These are phyloP conservation scores for Vanessa cardui DNA, from an alignment of 2,888 invertebrate genomes.

Conservation along the genomic window DNA sequence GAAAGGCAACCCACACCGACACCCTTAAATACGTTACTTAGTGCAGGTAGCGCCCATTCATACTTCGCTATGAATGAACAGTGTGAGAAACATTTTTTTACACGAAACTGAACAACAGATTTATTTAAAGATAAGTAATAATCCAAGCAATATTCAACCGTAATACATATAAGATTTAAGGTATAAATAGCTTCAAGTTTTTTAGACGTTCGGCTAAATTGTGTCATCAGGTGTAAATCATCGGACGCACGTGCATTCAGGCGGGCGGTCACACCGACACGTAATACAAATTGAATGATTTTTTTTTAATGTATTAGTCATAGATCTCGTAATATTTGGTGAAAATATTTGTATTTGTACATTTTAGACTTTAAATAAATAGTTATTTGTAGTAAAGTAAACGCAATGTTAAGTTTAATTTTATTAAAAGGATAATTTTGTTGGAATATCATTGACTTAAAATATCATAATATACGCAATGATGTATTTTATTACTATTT, in stretches of 20 bases:
- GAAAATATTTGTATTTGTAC: too few relatives aligned
- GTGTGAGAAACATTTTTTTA: constrained; percentile 42
- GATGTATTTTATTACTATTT: too few relatives aligned
- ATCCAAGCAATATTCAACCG: constrained; percentile 15
- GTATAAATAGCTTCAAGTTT: constrained; percentile 6
- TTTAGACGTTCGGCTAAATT: constrained; percentile 12
- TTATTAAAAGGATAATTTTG: too few relatives aligned
- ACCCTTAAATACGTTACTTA: constrained; percentile 46
- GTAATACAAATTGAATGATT: constrained; percentile 39
- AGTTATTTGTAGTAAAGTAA: too few relatives aligned
- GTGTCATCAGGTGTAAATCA: constrained; percentile 29
- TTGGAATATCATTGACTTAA: too few relatives aligned
- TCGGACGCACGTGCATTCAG: constrained; percentile 30
- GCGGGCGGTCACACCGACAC: constrained; percentile 37
- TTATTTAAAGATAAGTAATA: constrained; percentile 18
- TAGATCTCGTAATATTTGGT: not conserved
- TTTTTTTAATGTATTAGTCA: constrained; percentile 31
- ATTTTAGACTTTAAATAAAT: too few relatives aligned
- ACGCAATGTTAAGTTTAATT: too few relatives aligned
- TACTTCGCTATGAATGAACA: constrained; percentile 65
- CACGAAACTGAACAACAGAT: not conserved
- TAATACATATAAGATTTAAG: not conserved
- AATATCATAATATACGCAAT: too few relatives aligned
- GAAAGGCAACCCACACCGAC: constrained; percentile 54
- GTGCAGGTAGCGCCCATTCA: constrained; percentile 73